These are phyloP conservation scores for Cephalopachus bancanus DNA, from an alignment of 2,797 vertebrate species.

Conservation along the genomic window DNA sequence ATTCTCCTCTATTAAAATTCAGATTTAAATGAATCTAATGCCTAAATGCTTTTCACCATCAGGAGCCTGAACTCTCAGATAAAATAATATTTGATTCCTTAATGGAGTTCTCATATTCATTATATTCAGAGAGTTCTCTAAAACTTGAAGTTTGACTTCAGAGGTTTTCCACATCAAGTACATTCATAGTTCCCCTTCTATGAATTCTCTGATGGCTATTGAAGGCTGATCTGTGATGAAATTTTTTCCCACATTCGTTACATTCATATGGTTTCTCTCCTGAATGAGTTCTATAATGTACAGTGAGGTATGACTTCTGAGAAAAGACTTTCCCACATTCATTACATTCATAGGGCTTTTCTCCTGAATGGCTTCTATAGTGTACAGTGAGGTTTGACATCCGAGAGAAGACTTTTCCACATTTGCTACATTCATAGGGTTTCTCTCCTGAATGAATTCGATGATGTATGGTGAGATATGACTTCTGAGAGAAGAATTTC, in stretches of 20 bases:
- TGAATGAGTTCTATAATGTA: constrained; percentile 86
- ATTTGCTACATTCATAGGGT: constrained; percentile 83
- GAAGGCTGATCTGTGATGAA: constrained; percentile 86
- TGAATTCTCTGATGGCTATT: constrained; percentile 87
- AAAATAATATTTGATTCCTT: background rate
- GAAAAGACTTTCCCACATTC: constrained; percentile 86
- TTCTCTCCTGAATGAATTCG: constrained; percentile 80
- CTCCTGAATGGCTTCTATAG: constrained; percentile 86
- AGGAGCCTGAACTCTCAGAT: background rate
- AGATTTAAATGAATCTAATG: background rate
- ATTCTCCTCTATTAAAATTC: constrained; percentile 16
- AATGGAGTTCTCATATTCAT: background rate
- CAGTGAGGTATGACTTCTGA: constrained; percentile 85
- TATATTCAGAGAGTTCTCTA: background rate
- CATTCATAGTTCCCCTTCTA: constrained; percentile 74
- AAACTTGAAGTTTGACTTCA: constrained; percentile 51
- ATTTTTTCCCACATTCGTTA: constrained; percentile 86
- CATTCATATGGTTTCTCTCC: constrained; percentile 87
- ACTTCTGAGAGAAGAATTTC: constrained; percentile 83
- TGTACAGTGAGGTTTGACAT: constrained; percentile 85
- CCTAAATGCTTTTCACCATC: constrained; percentile 16
- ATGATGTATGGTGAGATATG: constrained; percentile 79
- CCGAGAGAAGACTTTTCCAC: constrained; percentile 84
- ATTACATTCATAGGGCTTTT: constrained; percentile 86
- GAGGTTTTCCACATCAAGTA: constrained; percentile 41